phyloP scores from a whole-genome alignment of 2,888 invertebrate species.

The Limnephilus rhombicus region DNA sequence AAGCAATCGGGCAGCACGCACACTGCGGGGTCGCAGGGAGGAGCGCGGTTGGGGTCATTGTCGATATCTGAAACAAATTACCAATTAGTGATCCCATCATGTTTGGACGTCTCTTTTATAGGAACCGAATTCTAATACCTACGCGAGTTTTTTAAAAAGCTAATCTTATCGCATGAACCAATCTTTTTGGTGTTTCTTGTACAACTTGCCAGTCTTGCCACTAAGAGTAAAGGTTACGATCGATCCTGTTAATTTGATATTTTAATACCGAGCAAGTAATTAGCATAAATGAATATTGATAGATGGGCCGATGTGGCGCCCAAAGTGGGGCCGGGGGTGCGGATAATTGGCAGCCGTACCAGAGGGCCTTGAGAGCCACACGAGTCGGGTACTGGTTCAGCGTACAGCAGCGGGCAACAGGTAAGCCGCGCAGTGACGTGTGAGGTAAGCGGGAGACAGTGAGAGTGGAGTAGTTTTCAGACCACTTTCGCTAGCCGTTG shows the following conservation, averaged over 20 bases:
- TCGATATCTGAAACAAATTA: slow-evolving; percentile 83
- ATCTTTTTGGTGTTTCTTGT: not conserved
- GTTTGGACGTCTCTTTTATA: not conserved
- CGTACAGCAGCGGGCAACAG: not conserved
- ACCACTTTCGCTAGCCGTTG: slow-evolving; percentile 54
- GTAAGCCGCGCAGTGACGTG: not conserved
- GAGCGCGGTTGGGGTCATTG: slow-evolving; percentile 95
- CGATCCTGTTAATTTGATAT: slow-evolving; percentile 61
- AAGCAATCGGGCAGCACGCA: slow-evolving; percentile 95
- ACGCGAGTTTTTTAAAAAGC: not conserved
- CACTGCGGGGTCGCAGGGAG: slow-evolving; percentile 90
- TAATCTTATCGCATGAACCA: not conserved
- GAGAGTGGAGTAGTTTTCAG: slow-evolving; percentile 52
- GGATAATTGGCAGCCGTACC: slow-evolving; percentile 20
- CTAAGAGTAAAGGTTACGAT: slow-evolving; percentile 53
- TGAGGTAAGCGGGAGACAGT: slow-evolving; percentile 52
- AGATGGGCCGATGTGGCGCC: slow-evolving; percentile 1
- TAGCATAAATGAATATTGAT: slow-evolving; percentile 55
- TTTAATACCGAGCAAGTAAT: slow-evolving; percentile 55
- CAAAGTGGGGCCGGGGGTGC: not conserved
- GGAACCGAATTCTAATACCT: not conserved
- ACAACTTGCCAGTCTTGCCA: not conserved
- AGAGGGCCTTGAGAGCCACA: slow-evolving; percentile 40
- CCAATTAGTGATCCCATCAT: slow-evolving; percentile 10
- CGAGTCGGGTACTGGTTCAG: slow-evolving; percentile 14